Conservation (phyloP, 2,113 vertebrate genomes). For the Rhinichthys klamathensis region DNA sequence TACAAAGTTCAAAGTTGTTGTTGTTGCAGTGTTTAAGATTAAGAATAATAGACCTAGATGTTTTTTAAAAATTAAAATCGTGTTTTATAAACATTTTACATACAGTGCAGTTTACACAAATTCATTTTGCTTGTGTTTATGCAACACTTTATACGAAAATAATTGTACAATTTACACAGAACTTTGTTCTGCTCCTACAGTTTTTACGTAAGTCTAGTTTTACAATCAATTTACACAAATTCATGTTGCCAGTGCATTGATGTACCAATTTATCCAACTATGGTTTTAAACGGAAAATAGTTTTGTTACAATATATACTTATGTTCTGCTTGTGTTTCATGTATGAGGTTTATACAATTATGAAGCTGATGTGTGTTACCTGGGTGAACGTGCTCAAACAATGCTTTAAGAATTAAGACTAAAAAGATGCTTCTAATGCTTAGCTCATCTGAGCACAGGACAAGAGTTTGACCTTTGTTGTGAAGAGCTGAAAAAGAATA, state of each 20-base stretch:
- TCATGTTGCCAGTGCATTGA: background rate
- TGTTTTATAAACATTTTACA: too few relatives aligned
- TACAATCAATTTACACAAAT: background rate
- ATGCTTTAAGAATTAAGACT: background rate
- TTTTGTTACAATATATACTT: background rate
- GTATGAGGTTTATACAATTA: too few relatives aligned
- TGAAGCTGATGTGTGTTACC: too few relatives aligned
- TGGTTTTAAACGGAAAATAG: background rate
- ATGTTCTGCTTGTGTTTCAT: background rate
- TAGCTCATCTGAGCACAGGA: background rate
- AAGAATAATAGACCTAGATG: background rate
- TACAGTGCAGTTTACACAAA: background rate
- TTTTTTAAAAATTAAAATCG: too few relatives aligned
- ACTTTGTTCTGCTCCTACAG: background rate
- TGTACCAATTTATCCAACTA: background rate
- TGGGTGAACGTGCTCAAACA: background rate
- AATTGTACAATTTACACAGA: background rate
- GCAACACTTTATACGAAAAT: background rate
- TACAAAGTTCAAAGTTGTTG: background rate
- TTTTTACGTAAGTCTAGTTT: background rate
- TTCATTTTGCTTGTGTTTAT: background rate
- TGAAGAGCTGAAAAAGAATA: background rate
- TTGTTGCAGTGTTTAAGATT: background rate
- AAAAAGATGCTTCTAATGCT: background rate
- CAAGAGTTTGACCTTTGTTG: slow-evolving; percentile 5